phyloP scores from a whole-genome alignment of 2,797 vertebrate genomes.

The Tiaroga cobitis region DNA sequence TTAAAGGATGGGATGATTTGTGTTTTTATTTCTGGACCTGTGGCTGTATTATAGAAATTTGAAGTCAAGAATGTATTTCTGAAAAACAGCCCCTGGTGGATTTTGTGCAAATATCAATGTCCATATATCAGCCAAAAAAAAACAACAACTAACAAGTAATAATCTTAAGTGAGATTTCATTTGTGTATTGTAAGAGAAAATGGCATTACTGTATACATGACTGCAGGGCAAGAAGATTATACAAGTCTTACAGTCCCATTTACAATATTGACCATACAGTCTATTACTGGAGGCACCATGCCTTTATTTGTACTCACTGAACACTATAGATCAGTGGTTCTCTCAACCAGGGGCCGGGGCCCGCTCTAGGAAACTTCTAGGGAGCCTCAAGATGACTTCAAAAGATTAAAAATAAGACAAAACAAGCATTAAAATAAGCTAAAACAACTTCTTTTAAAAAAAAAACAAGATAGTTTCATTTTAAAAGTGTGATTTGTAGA shows the following conservation, averaged over 20 bases:
- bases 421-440: too few species aligned
- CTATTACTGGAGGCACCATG: background rate
- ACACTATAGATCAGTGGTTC: background rate
- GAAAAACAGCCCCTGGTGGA: background rate
- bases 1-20: conserved; percentile 78
- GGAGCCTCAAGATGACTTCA: too few species aligned
- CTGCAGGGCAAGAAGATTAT: background rate
- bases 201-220: background rate
- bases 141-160: background rate
- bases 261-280: background rate
- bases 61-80: too few species aligned
- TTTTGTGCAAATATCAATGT: background rate
- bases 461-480: too few species aligned
- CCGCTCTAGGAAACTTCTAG: too few species aligned
- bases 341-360: too few species aligned
- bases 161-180: background rate
- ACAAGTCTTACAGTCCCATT: background rate
- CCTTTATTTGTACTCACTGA: background rate
- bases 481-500: background rate
- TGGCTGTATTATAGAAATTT: background rate
- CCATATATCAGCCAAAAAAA: background rate
- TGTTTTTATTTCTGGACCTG: conserved; percentile 51
- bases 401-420: too few species aligned
- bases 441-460: too few species aligned
- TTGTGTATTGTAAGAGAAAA: background rate